Evolutionary conservation across 2,113 vertebrate species (phyloP), one percentile per base, ranked within the genome.

Genomic region (Chrysemys picta): DNA sequence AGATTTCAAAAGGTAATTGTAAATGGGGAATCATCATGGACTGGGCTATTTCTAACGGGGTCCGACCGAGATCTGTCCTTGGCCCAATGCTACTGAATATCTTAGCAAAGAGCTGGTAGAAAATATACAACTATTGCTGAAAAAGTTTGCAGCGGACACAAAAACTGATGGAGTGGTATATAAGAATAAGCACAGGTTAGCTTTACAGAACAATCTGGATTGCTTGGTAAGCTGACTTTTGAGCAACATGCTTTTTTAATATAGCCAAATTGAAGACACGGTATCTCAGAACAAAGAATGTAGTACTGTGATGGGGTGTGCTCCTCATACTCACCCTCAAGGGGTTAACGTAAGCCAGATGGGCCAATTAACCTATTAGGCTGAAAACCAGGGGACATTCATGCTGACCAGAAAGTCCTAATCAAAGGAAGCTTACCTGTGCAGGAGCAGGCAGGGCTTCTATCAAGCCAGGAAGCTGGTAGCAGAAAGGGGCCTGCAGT

Each of bases 101-200:
- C 29, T 0, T 1, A 81, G 4, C 38, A 21, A 31, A 5, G 53
- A 87, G 24, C 45, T 72, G 13, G 12, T 10, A 79, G 21, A 86
- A 75, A 17, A 62, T 2, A 53, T 1, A 85, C 2, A 88, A 52
- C 31, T 3, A 6, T 50, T 76, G 27, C 38, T 59, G 65, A 87
- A 89, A 79, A n/a, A 80, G 5, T 0, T 11, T 22, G 19, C 2
- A 0, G 47, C 1, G 2, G 3, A 89, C 25, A 25, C 25, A 65
- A 94, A 93, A 92, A 75, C 42, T 47, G 21, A 6, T 14, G 85
- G 10, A 0, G 0, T 31, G 25, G 10, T 75, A 13, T 31, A 93
- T 54, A 54, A 93, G 53, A 62, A 62, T 56, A 93, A 65, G 38
- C 72, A 83, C 0, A 84, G 89, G 79, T 65, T 35, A 81, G 31